Base-by-base conservation (phyloP, 2,888 invertebrate genomes). In the Zygothrica quintamaculata region DNA sequence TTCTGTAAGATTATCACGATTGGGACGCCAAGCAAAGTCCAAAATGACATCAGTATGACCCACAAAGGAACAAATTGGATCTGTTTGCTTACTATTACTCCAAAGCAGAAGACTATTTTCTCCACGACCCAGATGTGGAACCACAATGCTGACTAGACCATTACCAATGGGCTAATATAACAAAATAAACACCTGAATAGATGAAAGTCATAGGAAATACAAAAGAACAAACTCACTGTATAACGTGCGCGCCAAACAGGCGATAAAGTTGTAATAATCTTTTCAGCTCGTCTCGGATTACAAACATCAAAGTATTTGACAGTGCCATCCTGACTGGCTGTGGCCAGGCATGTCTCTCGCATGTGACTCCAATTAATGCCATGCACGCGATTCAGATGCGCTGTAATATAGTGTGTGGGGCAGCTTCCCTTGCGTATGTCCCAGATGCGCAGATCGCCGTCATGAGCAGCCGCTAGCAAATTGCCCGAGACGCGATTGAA, bases 361-460 rank as follows among this genome's bases (percentile, higher is more conserved):
- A 93, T 94, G 9, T 96, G 95, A 91, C 96, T 97, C 98, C 98
- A 99, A 90, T 98, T 98, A 29, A 99, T 93, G 40, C 98, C 97
- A 89, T 98, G 96, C 73, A 98, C 98, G 92, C 97, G 79, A 66
- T 89, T 90, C 37, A 97, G 92, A 92, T 99, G 98, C 2, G 98
- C 98, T 16, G 98, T 95, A 78, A 99, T 97, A 84, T 98, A 98
- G 88, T 97, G 96, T 1, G 97, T 93, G 0, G 98, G 98, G 50
- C 95, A 93, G 44, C 94, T 94, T 66, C 95, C 94, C 92, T 98
- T 98, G 67, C 98, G 93, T 76, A 96, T 95, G 90, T 99, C 99
- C 98, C 98, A 99, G 73, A 99, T 94, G 90, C 98, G 95, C 2
- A 99, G 94, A 91, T 98, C 98, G 1, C 98, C 98, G 89, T 98